Evolutionary conservation across 2,888 invertebrate genomes (phyloP), one percentile per base, ranked within the genome.

Genomic region (Chalcis sispes): DNA sequence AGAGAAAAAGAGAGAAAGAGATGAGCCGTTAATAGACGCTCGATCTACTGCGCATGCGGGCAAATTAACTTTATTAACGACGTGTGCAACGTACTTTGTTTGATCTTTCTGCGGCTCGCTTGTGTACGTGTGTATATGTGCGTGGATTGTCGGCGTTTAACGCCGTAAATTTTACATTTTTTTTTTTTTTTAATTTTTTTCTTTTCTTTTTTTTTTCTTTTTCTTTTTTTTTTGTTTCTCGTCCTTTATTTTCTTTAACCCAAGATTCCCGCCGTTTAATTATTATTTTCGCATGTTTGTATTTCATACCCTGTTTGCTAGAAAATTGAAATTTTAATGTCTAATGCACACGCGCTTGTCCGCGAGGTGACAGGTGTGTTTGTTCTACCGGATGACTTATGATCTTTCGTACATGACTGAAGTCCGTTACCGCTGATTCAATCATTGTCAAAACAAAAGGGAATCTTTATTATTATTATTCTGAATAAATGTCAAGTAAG

Each of bases 11-110:
- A 8, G 7, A 25, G 54, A 8, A n/a, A 27, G 15, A 23, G 1
- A 48, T 48, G 20, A 62, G 61, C 61, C 27, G 42, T 61, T 61
- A 27, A 62, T 62, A 46, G 46, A n/a, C 48, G 56, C 23, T 23
- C n/a, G 52, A 13, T 20, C 25, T 36, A 36, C 18, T 40, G 25
- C 5, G 7, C 50, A 18, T 4, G n/a, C 2, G 5, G 7, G 23
- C 18, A 52, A 8, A 52, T 50, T 50, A 65, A 65, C 13, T 52
- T 54, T 42, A 42, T 66, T 66, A 66, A 54, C 66, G 54, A 65
- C 27, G 8, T 42, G 42, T 27, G 27, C 8, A 27, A 27, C n/a
- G 15, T 27, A 54, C 15, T 42, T 42, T 42, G 42, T 42, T 42
- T 42, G 27, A 27, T 54, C 27, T 27, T 46, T 3, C n/a, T 13